phyloP scores from a whole-genome alignment of 2,113 vertebrate species.

The Tylochromis polylepis region DNA sequence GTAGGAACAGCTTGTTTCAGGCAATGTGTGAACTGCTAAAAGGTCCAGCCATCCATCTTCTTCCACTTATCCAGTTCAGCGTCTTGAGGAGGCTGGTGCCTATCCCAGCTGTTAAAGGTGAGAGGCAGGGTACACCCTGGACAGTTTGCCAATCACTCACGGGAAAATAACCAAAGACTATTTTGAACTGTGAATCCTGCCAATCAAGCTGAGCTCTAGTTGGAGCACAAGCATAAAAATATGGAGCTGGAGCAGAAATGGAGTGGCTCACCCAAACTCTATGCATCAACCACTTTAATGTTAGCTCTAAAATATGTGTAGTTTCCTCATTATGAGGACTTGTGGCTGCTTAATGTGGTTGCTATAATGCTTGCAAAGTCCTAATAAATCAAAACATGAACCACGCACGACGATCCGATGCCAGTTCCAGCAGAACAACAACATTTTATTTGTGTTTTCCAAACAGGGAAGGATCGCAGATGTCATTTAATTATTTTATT shows the following conservation, averaged over 20 bases:
- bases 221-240: background rate
- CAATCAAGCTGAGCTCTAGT: background rate
- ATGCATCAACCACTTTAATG: background rate
- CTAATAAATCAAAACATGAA: background rate
- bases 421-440: background rate
- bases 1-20: background rate
- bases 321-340: background rate
- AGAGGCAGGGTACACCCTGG: background rate
- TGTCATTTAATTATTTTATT: background rate
- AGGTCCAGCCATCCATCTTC: background rate
- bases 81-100: background rate
- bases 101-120: too few species aligned
- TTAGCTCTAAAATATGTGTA: background rate
- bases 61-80: background rate
- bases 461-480: background rate
- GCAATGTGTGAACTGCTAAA: background rate
- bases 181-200: background rate
- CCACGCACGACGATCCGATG: background rate
- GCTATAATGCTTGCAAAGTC: background rate
- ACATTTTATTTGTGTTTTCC: background rate
- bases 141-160: background rate
- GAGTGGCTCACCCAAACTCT: background rate
- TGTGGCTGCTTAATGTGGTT: background rate
- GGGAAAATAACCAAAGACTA: background rate
- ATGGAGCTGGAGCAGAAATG: background rate